A percentile compares a stretch with the other conserved stretches of the same genome.
These are phyloP conservation scores for Drosophila jambulina DNA, from an alignment of 1,140 invertebrate species.

Conservation along the genomic window DNA sequence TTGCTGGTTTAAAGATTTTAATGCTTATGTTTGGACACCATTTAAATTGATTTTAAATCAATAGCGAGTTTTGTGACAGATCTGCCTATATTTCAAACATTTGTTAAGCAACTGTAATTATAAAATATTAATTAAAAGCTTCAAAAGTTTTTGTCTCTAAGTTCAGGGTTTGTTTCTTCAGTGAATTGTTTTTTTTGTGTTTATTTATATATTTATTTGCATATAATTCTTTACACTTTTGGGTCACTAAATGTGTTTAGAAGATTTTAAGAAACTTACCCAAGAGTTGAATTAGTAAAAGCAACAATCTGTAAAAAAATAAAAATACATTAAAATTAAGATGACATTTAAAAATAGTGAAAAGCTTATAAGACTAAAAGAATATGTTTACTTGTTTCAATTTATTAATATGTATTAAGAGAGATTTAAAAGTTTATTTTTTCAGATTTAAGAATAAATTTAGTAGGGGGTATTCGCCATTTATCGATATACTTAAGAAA, in stretches of 20 bases:
- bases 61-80: no score
- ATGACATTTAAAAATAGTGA: rapidly evolving
- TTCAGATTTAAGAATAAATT: background rate
- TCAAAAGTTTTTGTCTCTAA: no score
- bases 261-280: constrained; percentile 41
- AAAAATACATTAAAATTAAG: background rate
- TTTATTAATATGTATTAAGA: background rate
- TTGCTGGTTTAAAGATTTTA: no score
- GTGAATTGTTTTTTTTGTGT: no score
- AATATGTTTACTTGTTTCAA: background rate
- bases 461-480: no score
- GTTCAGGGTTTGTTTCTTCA: background rate
- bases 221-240: background rate
- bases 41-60: no score
- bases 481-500: no score
- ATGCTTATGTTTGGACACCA: no score
- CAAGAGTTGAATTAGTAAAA: constrained; percentile 57
- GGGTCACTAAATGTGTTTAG: background rate
- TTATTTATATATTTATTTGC: background rate
- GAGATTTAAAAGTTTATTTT: rapidly evolving
- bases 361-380: background rate
- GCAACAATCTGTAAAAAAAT: constrained; percentile 58
- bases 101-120: no score
- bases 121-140: no score
- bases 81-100: no score